Percentiles rank a stretch among this genome's conserved stretches.
phyloP scores from a whole-genome alignment of 2,797 vertebrate species.

The Loris lydekkerianus region DNA sequence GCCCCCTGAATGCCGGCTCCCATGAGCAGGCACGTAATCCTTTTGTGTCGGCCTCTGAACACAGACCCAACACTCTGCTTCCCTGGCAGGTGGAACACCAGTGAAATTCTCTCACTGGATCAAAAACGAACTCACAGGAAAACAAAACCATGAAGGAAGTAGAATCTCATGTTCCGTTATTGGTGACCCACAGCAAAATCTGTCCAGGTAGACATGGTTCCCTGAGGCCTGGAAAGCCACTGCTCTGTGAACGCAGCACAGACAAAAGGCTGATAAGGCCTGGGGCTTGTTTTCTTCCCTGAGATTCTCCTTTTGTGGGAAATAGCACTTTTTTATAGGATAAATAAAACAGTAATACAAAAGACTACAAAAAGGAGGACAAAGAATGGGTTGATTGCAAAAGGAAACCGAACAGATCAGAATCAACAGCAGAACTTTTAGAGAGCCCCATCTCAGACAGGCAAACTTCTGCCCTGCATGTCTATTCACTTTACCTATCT shows the following conservation, averaged over 20 bases:
- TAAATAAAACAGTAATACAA: background rate
- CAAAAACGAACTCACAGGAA: background rate
- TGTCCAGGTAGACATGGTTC: background rate
- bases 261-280: background rate
- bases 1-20: too few species aligned
- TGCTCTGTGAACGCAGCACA: too few species aligned
- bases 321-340: background rate
- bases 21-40: rapidly evolving
- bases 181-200: background rate
- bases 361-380: background rate
- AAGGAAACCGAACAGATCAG: background rate
- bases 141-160: background rate
- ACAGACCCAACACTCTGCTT: rapidly evolving
- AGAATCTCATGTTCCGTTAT: background rate
- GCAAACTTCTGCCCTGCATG: rapidly evolving
- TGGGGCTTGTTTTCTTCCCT: background rate
- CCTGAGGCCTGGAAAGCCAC: background rate
- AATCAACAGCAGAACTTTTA: background rate
- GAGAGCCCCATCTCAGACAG: background rate
- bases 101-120: background rate
- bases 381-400: background rate
- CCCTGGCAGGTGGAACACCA: background rate
- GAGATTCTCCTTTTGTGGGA: background rate
- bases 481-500: background rate
- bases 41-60: background rate